Evolutionary conservation across 2,888 invertebrate genomes (phyloP).

Genomic region (Myopa tessellatipennis): DNA sequence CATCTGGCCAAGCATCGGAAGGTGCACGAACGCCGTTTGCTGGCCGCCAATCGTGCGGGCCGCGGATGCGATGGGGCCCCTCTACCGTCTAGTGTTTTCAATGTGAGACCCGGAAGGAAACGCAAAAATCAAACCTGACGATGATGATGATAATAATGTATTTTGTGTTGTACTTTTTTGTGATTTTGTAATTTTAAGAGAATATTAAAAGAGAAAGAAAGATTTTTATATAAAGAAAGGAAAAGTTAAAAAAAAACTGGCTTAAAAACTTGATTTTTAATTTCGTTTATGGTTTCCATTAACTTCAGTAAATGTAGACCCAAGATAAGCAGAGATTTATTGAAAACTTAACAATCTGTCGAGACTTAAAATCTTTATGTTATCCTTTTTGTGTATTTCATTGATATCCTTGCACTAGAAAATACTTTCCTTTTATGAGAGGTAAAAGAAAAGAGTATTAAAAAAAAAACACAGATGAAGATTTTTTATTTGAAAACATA

Average conservation of each 20-base stretch:
- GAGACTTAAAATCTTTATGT: no score
- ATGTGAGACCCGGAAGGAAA: constrained; percentile 65
- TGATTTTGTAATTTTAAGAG: not conserved
- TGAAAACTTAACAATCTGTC: no score
- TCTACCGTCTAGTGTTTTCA: constrained; percentile 58
- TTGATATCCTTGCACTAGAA: no score
- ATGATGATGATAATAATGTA: not conserved
- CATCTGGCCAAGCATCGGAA: constrained; percentile 93
- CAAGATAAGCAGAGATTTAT: no score
- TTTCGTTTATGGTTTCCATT: no score
- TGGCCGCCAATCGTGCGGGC: constrained; percentile 61
- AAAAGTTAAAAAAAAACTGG: not conserved
- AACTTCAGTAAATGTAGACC: no score
- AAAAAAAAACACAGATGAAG: no score
- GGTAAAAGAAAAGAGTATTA: no score
- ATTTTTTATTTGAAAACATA: no score
- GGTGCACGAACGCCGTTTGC: constrained; percentile 78
- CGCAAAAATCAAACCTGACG: constrained; percentile 61
- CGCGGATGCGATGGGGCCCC: constrained; percentile 54
- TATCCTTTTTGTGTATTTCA: no score
- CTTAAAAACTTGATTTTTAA: not conserved
- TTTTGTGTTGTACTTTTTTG: not conserved
- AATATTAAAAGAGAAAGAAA: not conserved
- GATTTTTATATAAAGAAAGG: not conserved
- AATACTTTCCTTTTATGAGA: no score